Base-by-base conservation (phyloP, 2,888 invertebrate genomes). In the Tenthredo notha region DNA sequence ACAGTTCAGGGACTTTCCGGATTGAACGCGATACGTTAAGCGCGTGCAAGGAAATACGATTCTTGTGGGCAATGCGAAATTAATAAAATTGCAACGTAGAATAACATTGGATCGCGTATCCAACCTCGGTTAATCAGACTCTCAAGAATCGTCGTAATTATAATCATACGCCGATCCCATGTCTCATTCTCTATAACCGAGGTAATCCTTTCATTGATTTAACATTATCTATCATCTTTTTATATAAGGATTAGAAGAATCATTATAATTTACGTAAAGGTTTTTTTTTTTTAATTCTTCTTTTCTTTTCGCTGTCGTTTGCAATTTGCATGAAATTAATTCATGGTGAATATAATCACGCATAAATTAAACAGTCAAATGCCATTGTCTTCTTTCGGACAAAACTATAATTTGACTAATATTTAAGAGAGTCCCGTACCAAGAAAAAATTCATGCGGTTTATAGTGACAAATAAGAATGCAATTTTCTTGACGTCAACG, bases 11-110 rank as follows among this genome's bases (percentile, higher is more conserved):
- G 83, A 47, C 83, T 83, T 83, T 25, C 58, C 21, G 25, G 61
- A 61, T 77, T 21, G 50, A 61, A 80, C 37, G 61, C 80, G 83
- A 67, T 21, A 43, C 65, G 50, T 10, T 33, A 70, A 47, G 83
- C 83, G 83, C 83, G 83, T 83, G 83, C 47, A 65, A 33, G 33
- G 83, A 83, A 83, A 83, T 83, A 67, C 67, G 83, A 83, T 50
- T 70, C 67, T 47, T 21, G 37, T 4, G n/a, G 47, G 67, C 83
- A 47, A 83, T n/a, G 83, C 70, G 21, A 70, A 80, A 80, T 80
- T 58, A 15, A 61, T 80, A 40, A 80, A 80, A 80, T 61, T 80
- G 80, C 80, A 80, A 80, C 80, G 80, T 80, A 21, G 80, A 80
- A 80, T 61, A 80, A 80, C 80, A 80, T 80, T 21, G 61, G 61